Base-by-base conservation (phyloP, 2,888 invertebrate species). In the Sphecodes monilicornis region DNA sequence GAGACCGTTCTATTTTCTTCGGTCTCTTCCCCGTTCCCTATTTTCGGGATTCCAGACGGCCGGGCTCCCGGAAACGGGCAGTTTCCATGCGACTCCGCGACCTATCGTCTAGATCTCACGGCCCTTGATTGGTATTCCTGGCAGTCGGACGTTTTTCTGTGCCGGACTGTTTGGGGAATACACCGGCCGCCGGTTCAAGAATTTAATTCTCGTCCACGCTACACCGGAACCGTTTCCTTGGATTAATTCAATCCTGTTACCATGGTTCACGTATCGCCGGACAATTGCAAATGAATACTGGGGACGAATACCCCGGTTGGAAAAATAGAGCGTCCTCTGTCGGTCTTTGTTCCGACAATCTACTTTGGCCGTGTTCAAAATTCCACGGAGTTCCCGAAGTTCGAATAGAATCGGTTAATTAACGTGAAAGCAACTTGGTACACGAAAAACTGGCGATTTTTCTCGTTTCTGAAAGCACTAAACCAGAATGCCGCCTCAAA, bases 1-100 rank as follows among this genome's bases (percentile, higher is more conserved):
- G 50, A 54, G 43, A 66, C 36, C 73, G 68, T 78, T 64, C 79
- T 76, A 84, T 80, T 75, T 54, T 76, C 77, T 57, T 36, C 50
- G 39, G 41, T 43, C 41, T 43, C 26, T 64, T n/a, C 26, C 16
- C 18, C 13, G 22, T 68, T 36, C 39, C 68, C 50, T 82, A 69
- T 70, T 82, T 73, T 75, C 41, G 69, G 81, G 36, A 74, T 82
- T 75, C 80, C 74, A 32, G 57, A 50, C 68, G 39, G 11, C 60
- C 32, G 32, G 11, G 13, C 46, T 68, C 72, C 29, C 68, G 6
- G 13, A 69, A 39, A 69, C 50, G 46, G 18, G 36, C 29, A 22
- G 66, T 46, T 77, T 50, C 26, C 64, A n/a, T n/a, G 71, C 32
- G 71, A 74, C 75, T 71, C 22, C 32, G 26, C 6, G 77, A 54